phyloP scores from a whole-genome alignment of 1,140 invertebrate genomes.

The Physella acuta region DNA sequence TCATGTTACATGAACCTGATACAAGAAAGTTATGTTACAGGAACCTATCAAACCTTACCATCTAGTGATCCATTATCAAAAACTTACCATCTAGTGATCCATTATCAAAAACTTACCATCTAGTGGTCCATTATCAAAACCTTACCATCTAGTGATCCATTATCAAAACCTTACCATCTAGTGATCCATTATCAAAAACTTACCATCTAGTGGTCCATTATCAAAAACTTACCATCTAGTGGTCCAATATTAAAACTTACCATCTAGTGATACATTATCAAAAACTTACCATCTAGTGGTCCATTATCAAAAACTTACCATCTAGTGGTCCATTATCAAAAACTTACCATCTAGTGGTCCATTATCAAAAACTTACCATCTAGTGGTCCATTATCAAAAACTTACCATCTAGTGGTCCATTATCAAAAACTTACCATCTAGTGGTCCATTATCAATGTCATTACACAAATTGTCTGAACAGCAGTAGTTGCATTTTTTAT shows the following conservation, averaged over 20 bases:
- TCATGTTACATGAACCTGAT: constrained; percentile 19
- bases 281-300: constrained; percentile 20
- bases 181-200: constrained; percentile 21
- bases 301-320: constrained; percentile 25
- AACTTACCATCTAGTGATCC: too few relatives aligned
- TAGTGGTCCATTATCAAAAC: constrained; percentile 21
- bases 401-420: constrained; percentile 26
- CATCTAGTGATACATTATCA: too few relatives aligned
- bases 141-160: constrained; percentile 15
- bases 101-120: constrained; percentile 21
- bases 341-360: constrained; percentile 24
- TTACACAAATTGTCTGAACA: constrained; percentile 23
- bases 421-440: constrained; percentile 19
- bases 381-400: constrained; percentile 20
- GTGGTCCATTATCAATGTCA: constrained; percentile 21
- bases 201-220: constrained; percentile 24
- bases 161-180: constrained; percentile 20
- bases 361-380: constrained; percentile 22
- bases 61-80: constrained; percentile 19
- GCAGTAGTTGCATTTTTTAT: constrained; percentile 20
- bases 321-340: constrained; percentile 20
- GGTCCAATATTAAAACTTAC: constrained; percentile 25
- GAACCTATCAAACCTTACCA: constrained; percentile 24
- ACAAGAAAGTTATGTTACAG: too few relatives aligned
- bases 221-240: constrained; percentile 17